Base-by-base conservation (phyloP, 2,113 vertebrate species). In the Rynchops niger region DNA sequence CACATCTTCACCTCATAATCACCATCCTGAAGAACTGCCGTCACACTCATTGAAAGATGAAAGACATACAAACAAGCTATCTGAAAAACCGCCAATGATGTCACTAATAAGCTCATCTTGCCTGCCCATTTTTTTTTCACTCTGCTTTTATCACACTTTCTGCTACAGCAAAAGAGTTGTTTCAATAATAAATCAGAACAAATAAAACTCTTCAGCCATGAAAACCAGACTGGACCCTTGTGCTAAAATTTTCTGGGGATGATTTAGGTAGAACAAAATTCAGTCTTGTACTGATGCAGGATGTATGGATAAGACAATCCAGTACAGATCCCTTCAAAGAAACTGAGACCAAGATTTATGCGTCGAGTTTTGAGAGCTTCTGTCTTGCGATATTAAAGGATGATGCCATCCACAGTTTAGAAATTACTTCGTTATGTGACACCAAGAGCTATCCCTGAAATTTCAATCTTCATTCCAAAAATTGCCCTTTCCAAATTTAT, bases 131-230 rank as follows among this genome's bases (percentile, higher is more conserved):
- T 88, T 86, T 88, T 86, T 94, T 88, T 59, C 38, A 42, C 52
- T 92, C 56, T 63, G 21, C 36, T 90, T 93, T 87, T 89, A 91
- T 95, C 81, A 85, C 69, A 56, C 49, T 90, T 86, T 72, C 80
- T 95, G 36, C 65, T 84, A 72, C 61, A 87, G 69, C 47, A 88
- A 74, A 92, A 88, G 15, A 73, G n/a, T 47, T 63, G 14, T 82
- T 90, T 73, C 73, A 69, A 43, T 79, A 93, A 94, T 80, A 95
- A 96, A 88, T 97, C 80, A 91, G 73, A 93, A 76, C 53, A 87
- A 94, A 94, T 69, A 84, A 95, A 84, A 70, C 90, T 94, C 65
- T 63, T 94, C 85, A 92, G 71, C 85, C 84, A 43, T 83, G 95
- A 88, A 96, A 94, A 80, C 43, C 38, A 84, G 70, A 53, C 62